These are phyloP conservation scores for Nephotettix cincticeps DNA, from an alignment of 1,140 invertebrate genomes.

Conservation along the genomic window DNA sequence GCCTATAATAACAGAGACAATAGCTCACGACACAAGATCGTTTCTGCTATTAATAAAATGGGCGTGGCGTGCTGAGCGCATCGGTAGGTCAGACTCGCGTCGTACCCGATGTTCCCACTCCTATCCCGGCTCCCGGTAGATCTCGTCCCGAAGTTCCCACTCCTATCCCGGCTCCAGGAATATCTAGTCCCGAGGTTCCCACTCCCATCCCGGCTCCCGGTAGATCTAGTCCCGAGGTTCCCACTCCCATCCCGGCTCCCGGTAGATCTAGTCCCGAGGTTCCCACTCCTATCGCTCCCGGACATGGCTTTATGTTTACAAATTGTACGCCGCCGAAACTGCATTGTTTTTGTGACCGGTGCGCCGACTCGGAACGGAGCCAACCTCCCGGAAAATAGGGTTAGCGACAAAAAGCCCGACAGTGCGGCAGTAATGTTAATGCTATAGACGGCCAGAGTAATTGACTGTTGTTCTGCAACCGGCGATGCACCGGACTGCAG, in stretches of 20 bases:
- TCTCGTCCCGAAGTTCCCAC: not conserved
- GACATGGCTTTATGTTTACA: not conserved
- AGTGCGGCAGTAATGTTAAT: not conserved
- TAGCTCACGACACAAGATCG: not conserved
- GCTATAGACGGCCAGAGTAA: not conserved
- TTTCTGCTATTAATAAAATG: constrained; percentile 15
- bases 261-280: not conserved
- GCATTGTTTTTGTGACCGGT: not conserved
- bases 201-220: not conserved
- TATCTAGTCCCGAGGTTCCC: not conserved
- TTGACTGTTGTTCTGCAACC: constrained; percentile 1
- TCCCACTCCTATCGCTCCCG: not conserved
- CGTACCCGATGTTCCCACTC: not conserved
- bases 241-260: not conserved
- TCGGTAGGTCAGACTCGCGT: no score
- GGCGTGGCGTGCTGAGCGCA: not conserved
- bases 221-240: not conserved
- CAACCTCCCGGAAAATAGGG: constrained; percentile 8
- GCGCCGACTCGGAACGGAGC: not conserved
- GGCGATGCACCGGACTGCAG: no score
- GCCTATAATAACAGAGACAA: constrained; percentile 16
- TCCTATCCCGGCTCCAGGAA: not conserved
- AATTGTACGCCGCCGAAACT: not conserved
- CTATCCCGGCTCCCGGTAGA: not conserved
- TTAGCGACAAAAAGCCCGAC: constrained; percentile 1